phyloP scores from a whole-genome alignment of 2,888 invertebrate species.

The Fragum fragum region DNA sequence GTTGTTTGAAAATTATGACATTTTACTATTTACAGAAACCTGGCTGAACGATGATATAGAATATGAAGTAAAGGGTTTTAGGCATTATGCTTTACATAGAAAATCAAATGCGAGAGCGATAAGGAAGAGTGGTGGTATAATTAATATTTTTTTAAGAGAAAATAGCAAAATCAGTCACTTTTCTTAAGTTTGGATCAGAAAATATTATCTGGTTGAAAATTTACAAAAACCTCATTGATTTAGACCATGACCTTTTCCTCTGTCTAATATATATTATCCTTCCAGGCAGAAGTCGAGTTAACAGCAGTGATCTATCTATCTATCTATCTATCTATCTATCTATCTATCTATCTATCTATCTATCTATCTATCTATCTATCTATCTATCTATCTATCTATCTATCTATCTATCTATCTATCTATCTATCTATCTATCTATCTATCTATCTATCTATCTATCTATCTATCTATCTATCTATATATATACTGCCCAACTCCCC shows the following conservation, averaged over 20 bases:
- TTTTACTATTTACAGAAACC: conserved; percentile 24
- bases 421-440: no score
- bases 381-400: no score
- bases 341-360: no score
- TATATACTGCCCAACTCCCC: no score
- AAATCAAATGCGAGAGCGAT: conserved; percentile 9
- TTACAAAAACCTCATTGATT: neutral
- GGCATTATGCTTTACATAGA: conserved; percentile 19
- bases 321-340: no score
- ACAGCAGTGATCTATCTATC: neutral
- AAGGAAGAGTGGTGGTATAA: conserved; percentile 22
- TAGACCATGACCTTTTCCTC: conserved; percentile 26
- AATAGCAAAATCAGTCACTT: conserved; percentile 7
- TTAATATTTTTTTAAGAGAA: conserved; percentile 20
- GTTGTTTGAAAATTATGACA: conserved; percentile 18
- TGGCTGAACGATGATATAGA: conserved; percentile 16
- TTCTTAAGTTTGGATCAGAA: conserved; percentile 3
- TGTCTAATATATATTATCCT: conserved; percentile 31
- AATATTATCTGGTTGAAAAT: conserved; percentile 27
- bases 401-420: no score
- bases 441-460: no score
- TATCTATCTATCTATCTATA: no score
- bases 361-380: no score
- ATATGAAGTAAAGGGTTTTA: conserved; percentile 25
- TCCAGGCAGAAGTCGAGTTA: conserved; percentile 28